Evolutionary conservation across 2,797 vertebrate genomes (phyloP).

Genomic region (Nannoperca australis): DNA sequence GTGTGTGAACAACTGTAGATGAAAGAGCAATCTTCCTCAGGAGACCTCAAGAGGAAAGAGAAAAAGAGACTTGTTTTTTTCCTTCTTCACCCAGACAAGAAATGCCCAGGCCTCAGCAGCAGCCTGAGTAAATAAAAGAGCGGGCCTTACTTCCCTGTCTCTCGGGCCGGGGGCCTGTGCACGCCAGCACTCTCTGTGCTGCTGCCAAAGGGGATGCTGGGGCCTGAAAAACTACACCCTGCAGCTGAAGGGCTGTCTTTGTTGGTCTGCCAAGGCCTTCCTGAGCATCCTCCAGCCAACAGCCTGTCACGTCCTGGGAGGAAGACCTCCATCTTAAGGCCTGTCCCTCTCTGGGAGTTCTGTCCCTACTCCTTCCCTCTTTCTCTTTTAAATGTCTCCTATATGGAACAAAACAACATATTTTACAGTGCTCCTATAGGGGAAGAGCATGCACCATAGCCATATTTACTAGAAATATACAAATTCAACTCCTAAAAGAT

Average conservation of each 20-base stretch:
- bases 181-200: conserved; percentile 94
- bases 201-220: conserved; percentile 99
- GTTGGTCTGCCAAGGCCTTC: conserved; percentile 98
- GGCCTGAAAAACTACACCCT: conserved; percentile 98
- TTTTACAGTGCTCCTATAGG: conserved; percentile 83
- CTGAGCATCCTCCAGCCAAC: conserved; percentile 97
- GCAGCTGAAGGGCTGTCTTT: conserved; percentile 99
- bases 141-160: conserved; percentile 96
- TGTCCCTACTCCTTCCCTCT: conserved; percentile 60
- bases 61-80: conserved; percentile 81
- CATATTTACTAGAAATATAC: conserved; percentile 83
- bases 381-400: conserved; percentile 84
- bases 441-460: conserved; percentile 87
- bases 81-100: conserved; percentile 96
- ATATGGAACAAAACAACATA: conserved; percentile 91
- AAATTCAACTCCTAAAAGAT: conserved; percentile 63
- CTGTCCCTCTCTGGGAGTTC: conserved; percentile 84
- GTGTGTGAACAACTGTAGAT: conserved; percentile 97
- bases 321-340: conserved; percentile 96
- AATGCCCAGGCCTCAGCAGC: conserved; percentile 94
- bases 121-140: conserved; percentile 99
- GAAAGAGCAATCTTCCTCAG: conserved; percentile 87
- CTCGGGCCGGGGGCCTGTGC: conserved; percentile 92
- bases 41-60: conserved; percentile 80
- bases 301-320: conserved; percentile 92